Percentiles rank a stretch among this genome's conserved stretches.
Conservation (phyloP, 1,140 invertebrate species). For the Eciton burchellii region DNA sequence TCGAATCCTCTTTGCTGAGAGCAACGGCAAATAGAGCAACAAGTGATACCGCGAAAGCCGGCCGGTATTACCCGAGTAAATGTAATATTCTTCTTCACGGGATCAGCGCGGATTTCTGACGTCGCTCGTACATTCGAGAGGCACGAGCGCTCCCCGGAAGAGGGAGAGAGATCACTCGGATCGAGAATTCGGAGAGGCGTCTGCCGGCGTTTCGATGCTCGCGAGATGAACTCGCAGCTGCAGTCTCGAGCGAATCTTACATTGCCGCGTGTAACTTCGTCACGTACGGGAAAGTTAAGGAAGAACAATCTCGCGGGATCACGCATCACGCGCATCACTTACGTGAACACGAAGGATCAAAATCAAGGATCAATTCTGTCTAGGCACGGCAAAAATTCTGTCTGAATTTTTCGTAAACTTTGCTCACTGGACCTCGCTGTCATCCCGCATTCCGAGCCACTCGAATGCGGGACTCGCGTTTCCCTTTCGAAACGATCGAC, state of each 20-base stretch:
- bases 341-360: too few species aligned
- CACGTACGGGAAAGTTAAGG: too few species aligned
- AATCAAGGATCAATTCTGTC: background rate
- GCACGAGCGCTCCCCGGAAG: background rate
- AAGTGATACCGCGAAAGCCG: conserved; percentile 52
- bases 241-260: conserved; percentile 39
- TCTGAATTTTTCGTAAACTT: background rate
- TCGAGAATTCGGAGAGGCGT: conserved; percentile 1
- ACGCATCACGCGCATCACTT: too few species aligned
- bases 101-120: conserved; percentile 20
- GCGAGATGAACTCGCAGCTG: conserved; percentile 7
- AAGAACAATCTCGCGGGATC: too few species aligned
- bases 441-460: background rate
- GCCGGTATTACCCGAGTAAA: conserved; percentile 36
- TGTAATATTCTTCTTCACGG: conserved; percentile 54
- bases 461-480: background rate
- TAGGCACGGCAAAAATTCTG: background rate
- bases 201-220: background rate
- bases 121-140: conserved; percentile 21
- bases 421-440: background rate
- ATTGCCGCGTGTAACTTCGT: conserved; percentile 13
- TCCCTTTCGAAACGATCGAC: background rate
- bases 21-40: conserved; percentile 51
- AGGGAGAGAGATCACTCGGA: conserved; percentile 1
- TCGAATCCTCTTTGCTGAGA: conserved; percentile 46